Evolutionary conservation across 30 jellyfish, hydroid and myxozoan genomes (phyloP).

Genomic region (Morbakka virulenta): DNA sequence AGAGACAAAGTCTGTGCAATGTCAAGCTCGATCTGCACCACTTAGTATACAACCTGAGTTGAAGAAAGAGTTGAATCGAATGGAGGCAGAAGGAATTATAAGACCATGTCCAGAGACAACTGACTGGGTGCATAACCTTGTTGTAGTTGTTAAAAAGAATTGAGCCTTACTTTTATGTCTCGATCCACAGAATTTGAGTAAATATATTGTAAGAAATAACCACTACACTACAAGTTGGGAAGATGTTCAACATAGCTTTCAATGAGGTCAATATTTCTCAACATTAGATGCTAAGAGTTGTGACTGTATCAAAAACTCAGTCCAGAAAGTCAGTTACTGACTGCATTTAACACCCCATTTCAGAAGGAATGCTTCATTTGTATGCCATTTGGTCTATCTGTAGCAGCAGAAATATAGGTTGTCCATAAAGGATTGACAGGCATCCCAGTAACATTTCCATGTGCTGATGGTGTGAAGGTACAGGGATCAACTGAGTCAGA

Average conservation of each 20-base stretch:
- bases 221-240: no score
- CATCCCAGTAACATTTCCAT: constrained; percentile 33
- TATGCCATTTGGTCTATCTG: no score
- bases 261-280: no score
- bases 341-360: constrained; percentile 39
- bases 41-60: no score
- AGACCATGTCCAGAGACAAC: no score
- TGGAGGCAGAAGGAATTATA: no score
- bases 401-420: no score
- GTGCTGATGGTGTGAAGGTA: constrained; percentile 34
- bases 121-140: constrained; percentile 43
- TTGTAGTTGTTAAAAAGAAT: constrained; percentile 7
- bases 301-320: constrained; percentile 10
- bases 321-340: no score
- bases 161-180: constrained; percentile 29
- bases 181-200: constrained; percentile 20
- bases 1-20: no score
- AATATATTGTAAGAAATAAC: constrained; percentile 10
- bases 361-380: constrained; percentile 24
- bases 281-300: constrained; percentile 26
- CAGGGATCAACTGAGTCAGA: constrained; percentile 44
- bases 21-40: no score
- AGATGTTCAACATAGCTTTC: no score
- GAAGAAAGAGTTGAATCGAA: no score
- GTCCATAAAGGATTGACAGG: constrained; percentile 1